Evolutionary conservation across 2,888 invertebrate species (phyloP).

Genomic region (Heliconius hortense): DNA sequence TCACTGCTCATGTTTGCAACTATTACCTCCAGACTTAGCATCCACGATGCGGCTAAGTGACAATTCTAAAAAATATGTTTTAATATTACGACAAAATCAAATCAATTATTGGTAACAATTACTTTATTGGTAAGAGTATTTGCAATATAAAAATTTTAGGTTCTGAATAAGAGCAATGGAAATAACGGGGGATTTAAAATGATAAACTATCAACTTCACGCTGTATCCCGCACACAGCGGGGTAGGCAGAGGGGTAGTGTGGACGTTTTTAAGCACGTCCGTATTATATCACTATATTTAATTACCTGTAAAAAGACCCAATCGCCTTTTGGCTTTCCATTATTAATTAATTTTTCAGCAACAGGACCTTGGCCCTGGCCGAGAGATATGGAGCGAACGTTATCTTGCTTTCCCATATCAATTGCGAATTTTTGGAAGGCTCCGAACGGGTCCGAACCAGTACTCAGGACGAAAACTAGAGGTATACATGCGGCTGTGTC

Average conservation of each 20-base stretch:
- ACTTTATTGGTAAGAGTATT: background rate
- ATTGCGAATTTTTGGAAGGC: slow-evolving; percentile 90
- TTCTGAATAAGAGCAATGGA: background rate
- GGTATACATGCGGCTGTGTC: slow-evolving; percentile 89
- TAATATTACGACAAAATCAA: slow-evolving; percentile 3
- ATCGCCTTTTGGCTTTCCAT: slow-evolving; percentile 87
- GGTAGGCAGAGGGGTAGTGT: no score
- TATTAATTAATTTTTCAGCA: slow-evolving; percentile 90
- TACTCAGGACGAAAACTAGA: slow-evolving; percentile 92
- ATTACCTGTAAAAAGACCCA: slow-evolving; percentile 94
- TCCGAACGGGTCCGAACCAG: slow-evolving; percentile 94
- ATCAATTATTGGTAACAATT: background rate
- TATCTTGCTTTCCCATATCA: slow-evolving; percentile 87
- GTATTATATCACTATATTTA: background rate
- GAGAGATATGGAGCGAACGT: slow-evolving; percentile 91
- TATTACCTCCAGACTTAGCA: slow-evolving; percentile 90
- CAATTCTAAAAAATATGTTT: slow-evolving; percentile 86
- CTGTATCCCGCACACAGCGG: no score
- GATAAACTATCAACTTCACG: no score
- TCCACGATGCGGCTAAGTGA: slow-evolving; percentile 96
- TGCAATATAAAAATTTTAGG: background rate
- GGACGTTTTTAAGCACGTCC: no score
- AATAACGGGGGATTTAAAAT: background rate
- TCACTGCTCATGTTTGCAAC: slow-evolving; percentile 88
- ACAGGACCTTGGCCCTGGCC: slow-evolving; percentile 95